A percentile compares a stretch with the other conserved stretches of the same genome.
Evolutionary conservation across 2,797 vertebrate genomes (phyloP).

Genomic region (Anas bahamensis): DNA sequence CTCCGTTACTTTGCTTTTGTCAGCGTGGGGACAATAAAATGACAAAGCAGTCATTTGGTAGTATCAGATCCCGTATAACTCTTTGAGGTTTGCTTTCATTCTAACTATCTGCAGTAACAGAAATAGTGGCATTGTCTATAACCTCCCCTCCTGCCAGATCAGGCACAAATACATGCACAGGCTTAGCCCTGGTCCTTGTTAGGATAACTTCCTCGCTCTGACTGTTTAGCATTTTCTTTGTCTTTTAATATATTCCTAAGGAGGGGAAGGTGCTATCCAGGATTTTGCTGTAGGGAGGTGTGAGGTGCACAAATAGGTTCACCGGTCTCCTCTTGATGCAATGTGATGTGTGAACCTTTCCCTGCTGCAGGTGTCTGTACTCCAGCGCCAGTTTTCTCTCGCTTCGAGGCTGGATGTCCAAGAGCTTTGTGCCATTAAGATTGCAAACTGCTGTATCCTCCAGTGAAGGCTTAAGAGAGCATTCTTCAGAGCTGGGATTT

Average conservation of each 20-base stretch:
- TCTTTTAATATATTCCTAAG: not conserved
- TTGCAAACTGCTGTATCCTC: not conserved
- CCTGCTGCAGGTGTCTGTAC: not conserved
- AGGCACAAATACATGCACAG: not conserved
- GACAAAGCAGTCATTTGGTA: not conserved
- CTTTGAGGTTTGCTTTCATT: conserved; percentile 59
- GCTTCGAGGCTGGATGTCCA: conserved; percentile 35
- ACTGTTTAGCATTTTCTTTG: not conserved
- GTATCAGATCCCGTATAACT: conserved; percentile 20
- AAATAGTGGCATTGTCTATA: not conserved
- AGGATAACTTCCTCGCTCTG: not conserved
- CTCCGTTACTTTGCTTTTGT: conserved; percentile 29
- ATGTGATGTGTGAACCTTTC: not conserved
- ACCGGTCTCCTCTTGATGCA: not conserved
- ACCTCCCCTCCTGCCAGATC: conserved; percentile 5
- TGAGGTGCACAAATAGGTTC: not conserved
- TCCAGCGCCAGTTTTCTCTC: not conserved
- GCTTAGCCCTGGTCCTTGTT: not conserved
- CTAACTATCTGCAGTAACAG: not conserved
- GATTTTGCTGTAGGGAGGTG: not conserved
- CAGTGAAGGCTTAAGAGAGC: not conserved
- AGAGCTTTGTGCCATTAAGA: conserved; percentile 15
- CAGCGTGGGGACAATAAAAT: not conserved
- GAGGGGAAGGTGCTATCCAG: not conserved
- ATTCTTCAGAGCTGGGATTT: not conserved